Base-by-base conservation (phyloP, 2,888 invertebrate genomes). In the Heliconius charithonia region DNA sequence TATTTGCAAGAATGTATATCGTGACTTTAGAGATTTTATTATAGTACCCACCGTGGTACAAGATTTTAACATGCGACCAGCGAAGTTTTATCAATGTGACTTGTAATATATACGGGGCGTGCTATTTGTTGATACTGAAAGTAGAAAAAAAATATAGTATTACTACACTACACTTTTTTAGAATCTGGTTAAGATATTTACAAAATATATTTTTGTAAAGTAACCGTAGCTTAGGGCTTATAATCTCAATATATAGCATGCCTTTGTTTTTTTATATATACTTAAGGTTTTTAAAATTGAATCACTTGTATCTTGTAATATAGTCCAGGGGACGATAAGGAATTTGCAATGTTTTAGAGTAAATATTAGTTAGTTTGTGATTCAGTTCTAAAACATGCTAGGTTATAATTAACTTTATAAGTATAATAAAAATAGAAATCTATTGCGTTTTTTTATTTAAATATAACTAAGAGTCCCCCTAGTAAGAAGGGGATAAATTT, bases 11-110 rank as follows among this genome's bases (percentile, higher is more conserved):
- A 37, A 37, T 69, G 25, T 25, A 51, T 59, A 59, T 59, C 13
- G 19, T 27, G 29, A 29, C 25, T 13, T 25, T 4, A 32, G 32
- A 22, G 3, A 29, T 22, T 72, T 29, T 37, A 56, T 59, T 37
- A 37, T 3, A 37, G 59, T 72, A 72, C 72, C 59, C 72, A 59
- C 56, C 6, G 71, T 45, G 78, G 76, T 76, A 73, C 63, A 51
- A 51, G 29, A 79, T 77, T 81, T 81, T 79, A 79, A 75, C 67
- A 66, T 70, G n/a, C 51, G 80, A 81, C 79, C 45, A 32, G 27
- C 27, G 75, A 81, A 75, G 75, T 79, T 81, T 79, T 75, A 81
- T 77, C 75, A 75, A 37, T n/a, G 72, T 75, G 79, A 81, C 81
- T 76, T 78, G 67, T 73, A 73, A 75, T 73, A 67, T 80, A 37